Evolutionary conservation across 1,140 invertebrate species (phyloP), one percentile per base, ranked within the genome.

Genomic region (Tyrophagus putrescentiae): DNA sequence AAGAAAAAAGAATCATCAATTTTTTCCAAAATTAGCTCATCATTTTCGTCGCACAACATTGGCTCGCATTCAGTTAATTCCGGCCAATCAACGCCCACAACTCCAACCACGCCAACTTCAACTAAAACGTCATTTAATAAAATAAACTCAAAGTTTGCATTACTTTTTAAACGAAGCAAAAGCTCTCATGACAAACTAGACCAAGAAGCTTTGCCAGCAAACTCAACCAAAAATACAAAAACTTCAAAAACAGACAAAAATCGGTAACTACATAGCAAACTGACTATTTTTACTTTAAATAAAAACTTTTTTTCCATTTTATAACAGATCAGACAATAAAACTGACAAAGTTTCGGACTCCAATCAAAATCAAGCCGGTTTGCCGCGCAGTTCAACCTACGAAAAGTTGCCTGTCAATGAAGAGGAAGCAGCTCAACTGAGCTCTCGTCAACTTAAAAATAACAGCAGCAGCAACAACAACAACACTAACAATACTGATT

Each of bases 101-200:
- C 25, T 21, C 6, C 41, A n/a, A n/a, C n/a, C n/a, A n/a, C n/a
- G 25, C 25, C 41, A 5, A 42, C 41, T 3, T 4, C 2, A 42
- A 42, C 18, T 5, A n/a, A 42, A 42, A 21, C 41, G 25, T 42
- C 41, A 42, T 42, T 23, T 21, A 13, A n/a, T 39, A 53, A 53
- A 9, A 25, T 53, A 16, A 54, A 54, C 11, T 54, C 52, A 33
- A 54, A 54, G 25, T 34, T 54, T 1, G 7, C 45, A 29, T 21
- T n/a, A 54, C 27, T 54, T 27, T 54, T 31, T 31, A 13, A 13
- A 33, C 52, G 52, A 31, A 31, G 27, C 27, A 54, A 54, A 31
- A 54, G 52, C 39, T 18, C 52, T 4, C 52, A 54, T 33, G 52
- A 54, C 13, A 54, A 54, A 25, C 39, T 54, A 16, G 28, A 54